phyloP scores from a whole-genome alignment of 2,888 invertebrate species.

The Sialis fuliginosa region DNA sequence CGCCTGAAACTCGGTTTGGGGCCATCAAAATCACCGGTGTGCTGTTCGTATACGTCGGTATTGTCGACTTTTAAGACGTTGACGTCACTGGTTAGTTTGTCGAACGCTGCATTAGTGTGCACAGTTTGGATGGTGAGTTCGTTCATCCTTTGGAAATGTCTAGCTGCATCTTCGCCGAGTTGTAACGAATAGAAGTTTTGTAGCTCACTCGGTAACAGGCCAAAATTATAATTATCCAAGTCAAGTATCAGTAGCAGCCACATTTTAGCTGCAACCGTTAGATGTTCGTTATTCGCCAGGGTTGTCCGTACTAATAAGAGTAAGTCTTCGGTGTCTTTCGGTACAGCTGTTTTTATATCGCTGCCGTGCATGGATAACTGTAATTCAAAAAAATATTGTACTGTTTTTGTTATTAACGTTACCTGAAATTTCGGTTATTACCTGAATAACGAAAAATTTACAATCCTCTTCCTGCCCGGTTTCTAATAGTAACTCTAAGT shows the following conservation, averaged over 20 bases:
- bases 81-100: slow-evolving; percentile 20
- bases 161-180: slow-evolving; percentile 20
- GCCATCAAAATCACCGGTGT: slow-evolving; percentile 3
- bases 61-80: slow-evolving; percentile 18
- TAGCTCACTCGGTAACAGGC: slow-evolving; percentile 19
- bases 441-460: slow-evolving; percentile 24
- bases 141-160: slow-evolving; percentile 15
- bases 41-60: neutral
- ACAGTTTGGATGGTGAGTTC: slow-evolving; percentile 19
- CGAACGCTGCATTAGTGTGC: slow-evolving; percentile 18
- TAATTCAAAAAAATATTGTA: slow-evolving; percentile 10
- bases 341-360: slow-evolving; percentile 14
- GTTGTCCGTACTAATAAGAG: slow-evolving; percentile 19
- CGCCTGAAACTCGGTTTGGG: slow-evolving; percentile 5
- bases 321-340: slow-evolving; percentile 18
- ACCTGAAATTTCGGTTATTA: slow-evolving; percentile 11
- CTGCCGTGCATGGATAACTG: slow-evolving; percentile 24
- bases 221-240: slow-evolving; percentile 20
- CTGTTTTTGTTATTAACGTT: neutral
- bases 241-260: slow-evolving; percentile 26
- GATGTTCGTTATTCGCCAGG: slow-evolving; percentile 18
- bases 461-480: slow-evolving; percentile 20
- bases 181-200: slow-evolving; percentile 22
- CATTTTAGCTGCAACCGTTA: slow-evolving; percentile 20
- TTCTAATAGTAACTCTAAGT: slow-evolving; percentile 24